Base-by-base conservation (phyloP, 1,140 invertebrate genomes). In the Trichoplusia ni region DNA sequence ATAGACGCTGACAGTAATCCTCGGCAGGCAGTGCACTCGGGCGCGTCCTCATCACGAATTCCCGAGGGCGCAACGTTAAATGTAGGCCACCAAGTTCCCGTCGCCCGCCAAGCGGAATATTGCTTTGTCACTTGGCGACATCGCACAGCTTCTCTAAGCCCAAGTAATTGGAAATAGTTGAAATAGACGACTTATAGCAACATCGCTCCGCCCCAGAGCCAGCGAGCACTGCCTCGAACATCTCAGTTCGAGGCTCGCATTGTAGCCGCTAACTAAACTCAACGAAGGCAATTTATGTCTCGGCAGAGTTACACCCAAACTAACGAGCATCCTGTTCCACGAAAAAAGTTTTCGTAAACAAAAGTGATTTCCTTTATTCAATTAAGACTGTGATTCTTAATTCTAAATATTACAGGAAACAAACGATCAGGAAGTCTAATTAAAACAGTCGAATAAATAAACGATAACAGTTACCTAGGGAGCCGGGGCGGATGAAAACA, bases 161-260 rank as follows among this genome's bases (percentile, higher is more conserved):
- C 76, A 83, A 90, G 83, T 89, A 87, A 90, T 90, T 90, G 87
- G 86, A 89, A 89, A 89, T 88, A 86, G 77, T 90, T 89, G 79
- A 87, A 89, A 86, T 86, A 81, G 75, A 75, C 73, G 71, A 81
- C 71, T 76, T 72, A 70, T 71, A 79, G 69, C 64, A 69, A 71
- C 71, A 68, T 69, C 54, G 64, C 56, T 59, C 11, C 61, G 47
- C 46, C 21, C 46, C 44, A n/a, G n/a, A 44, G 38, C 53, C n/a
- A n/a, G 38, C 56, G 40, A 54, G 21, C 37, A 60, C 65, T 70
- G 65, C 59, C 71, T 60, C 23, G 54, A 66, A 54, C 35, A 31
- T 35, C 38, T 65, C 29, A 33, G 21, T 37, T 35, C 23, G 11
- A 11, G 25, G 53, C 49, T 67, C 65, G 37, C 21, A 58, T 68